Percentiles rank a stretch among this genome's conserved stretches.
These are phyloP conservation scores for Hyles vespertilio DNA, from an alignment of 1,140 invertebrate species.

Conservation along the genomic window DNA sequence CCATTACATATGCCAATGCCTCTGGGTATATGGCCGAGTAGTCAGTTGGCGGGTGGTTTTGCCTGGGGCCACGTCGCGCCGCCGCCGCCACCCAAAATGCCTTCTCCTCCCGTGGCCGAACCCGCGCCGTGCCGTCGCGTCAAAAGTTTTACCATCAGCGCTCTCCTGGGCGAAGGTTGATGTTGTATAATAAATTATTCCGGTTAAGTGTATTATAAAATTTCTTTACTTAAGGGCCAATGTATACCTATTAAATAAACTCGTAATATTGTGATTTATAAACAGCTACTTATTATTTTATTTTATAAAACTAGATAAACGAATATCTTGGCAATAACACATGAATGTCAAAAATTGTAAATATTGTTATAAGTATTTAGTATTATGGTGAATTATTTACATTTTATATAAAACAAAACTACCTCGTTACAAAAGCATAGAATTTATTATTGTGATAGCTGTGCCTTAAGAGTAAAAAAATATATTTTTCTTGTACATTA, in stretches of 20 bases:
- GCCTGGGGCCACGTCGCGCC: slow-evolving; percentile 42
- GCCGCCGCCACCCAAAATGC: slow-evolving; percentile 35
- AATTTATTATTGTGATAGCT: slow-evolving; percentile 44
- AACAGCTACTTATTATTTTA: not conserved
- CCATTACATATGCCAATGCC: slow-evolving; percentile 55
- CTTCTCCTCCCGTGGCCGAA: slow-evolving; percentile 32
- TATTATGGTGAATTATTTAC: no score
- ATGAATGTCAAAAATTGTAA: not conserved
- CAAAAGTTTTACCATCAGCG: slow-evolving; percentile 69
- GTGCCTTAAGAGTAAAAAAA: slow-evolving; percentile 32
- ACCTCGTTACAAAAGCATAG: slow-evolving; percentile 38
- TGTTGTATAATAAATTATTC: not conserved
- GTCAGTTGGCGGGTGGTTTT: slow-evolving; percentile 34
- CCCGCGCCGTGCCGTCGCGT: slow-evolving; percentile 52
- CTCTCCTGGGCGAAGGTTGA: slow-evolving; percentile 66
- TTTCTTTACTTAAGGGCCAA: no score
- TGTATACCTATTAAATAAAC: no score
- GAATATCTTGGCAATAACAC: not conserved
- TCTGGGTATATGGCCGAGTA: slow-evolving; percentile 51
- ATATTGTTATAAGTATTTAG: not conserved
- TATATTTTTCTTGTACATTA: no score
- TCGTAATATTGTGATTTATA: not conserved
- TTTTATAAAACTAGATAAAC: not conserved
- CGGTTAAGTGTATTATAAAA: no score
- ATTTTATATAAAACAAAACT: slow-evolving; percentile 11